Evolutionary conservation across 2,797 vertebrate genomes (phyloP).

Genomic region (Platyrinchus mystaceus): DNA sequence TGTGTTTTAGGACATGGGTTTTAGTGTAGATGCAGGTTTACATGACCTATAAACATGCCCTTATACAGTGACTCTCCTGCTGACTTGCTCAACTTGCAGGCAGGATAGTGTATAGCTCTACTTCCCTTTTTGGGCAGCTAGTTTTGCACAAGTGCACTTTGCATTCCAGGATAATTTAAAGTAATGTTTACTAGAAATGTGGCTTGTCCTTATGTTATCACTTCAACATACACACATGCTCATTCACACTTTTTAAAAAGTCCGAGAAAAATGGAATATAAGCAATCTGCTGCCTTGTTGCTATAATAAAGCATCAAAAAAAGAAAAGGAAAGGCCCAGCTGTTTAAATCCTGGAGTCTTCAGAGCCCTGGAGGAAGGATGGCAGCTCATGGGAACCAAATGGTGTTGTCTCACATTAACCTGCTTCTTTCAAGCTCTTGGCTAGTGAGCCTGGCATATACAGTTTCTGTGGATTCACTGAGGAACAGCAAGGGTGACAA

Average conservation of each 20-base stretch:
- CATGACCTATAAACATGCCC: constrained; percentile 52
- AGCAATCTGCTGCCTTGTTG: constrained; percentile 27
- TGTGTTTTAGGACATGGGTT: neutral
- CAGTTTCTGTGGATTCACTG: neutral
- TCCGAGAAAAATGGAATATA: constrained; percentile 39
- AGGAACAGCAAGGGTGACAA: neutral
- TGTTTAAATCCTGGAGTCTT: constrained; percentile 28
- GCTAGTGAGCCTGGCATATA: neutral
- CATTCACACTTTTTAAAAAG: constrained; percentile 44
- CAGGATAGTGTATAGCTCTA: constrained; percentile 22
- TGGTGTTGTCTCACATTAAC: neutral
- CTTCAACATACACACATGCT: constrained; percentile 47
- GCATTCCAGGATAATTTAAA: constrained; percentile 52
- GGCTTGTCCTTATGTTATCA: constrained; percentile 51
- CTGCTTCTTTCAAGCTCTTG: neutral
- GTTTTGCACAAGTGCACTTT: constrained; percentile 45
- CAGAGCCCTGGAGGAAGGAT: neutral
- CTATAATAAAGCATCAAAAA: neutral
- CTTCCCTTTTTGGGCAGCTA: constrained; percentile 62
- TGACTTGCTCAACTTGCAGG: neutral
- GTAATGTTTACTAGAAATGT: constrained; percentile 57
- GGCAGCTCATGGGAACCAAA: neutral
- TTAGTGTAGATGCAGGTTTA: neutral
- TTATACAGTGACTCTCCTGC: constrained; percentile 38
- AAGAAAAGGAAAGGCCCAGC: neutral